Percentiles rank a stretch among this genome's conserved stretches.
Conservation (phyloP, 2,888 invertebrate species). For the Augochlorella aurata region DNA sequence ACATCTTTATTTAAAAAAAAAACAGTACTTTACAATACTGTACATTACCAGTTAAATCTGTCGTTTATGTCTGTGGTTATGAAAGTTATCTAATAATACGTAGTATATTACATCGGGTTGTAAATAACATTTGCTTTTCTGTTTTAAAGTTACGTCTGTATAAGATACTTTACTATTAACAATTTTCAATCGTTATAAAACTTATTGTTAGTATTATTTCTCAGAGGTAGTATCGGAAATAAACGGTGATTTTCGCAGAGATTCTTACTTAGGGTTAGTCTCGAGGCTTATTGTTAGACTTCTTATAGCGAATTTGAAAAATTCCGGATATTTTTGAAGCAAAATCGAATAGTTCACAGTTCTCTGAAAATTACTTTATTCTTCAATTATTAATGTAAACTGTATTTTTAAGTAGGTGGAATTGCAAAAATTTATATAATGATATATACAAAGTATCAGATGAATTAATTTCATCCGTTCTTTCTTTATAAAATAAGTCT, state of each 20-base stretch:
- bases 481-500: too few relatives aligned
- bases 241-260: neutral
- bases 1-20: slow-evolving; percentile 9
- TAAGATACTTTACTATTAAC: neutral
- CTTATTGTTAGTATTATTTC: neutral
- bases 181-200: neutral
- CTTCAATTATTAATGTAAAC: too few relatives aligned
- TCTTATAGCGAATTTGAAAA: neutral
- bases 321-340: too few relatives aligned
- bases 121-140: slow-evolving; percentile 1
- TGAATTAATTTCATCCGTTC: too few relatives aligned
- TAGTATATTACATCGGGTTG: neutral
- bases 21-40: neutral
- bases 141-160: neutral
- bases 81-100: neutral
- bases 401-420: too few relatives aligned
- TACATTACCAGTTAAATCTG: neutral
- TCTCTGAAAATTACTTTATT: too few relatives aligned
- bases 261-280: neutral
- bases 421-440: too few relatives aligned
- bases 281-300: neutral
- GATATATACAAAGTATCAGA: too few relatives aligned
- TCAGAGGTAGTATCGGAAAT: slow-evolving; percentile 1
- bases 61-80: neutral
- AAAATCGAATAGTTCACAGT: too few relatives aligned